phyloP scores from a whole-genome alignment of 2,888 invertebrate genomes.

The Alitta virens region DNA sequence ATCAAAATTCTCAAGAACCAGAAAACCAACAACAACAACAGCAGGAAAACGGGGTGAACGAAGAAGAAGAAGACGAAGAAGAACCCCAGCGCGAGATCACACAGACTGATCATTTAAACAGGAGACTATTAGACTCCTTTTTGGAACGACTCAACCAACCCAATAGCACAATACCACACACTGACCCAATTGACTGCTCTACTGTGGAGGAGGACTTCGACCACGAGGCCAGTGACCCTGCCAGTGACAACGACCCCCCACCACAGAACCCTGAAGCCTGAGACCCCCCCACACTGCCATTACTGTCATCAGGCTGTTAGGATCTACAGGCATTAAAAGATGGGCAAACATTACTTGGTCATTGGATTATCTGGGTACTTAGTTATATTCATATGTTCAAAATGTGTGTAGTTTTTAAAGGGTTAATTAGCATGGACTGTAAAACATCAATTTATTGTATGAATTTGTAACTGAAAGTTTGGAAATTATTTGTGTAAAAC shows the following conservation, averaged over 20 bases:
- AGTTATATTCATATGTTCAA: no score
- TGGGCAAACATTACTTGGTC: no score
- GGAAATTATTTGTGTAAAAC: no score
- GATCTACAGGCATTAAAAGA: no score
- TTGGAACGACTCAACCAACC: slow-evolving; percentile 30
- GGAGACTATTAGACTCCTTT: slow-evolving; percentile 31
- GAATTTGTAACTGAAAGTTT: no score
- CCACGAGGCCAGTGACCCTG: neutral
- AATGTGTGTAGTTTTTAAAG: no score
- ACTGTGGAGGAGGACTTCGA: slow-evolving; percentile 15
- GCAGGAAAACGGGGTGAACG: neutral
- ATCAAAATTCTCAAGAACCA: neutral
- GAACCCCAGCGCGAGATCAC: slow-evolving; percentile 26
- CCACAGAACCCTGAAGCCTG: no score
- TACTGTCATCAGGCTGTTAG: no score
- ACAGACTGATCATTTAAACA: slow-evolving; percentile 35
- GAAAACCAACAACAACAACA: neutral
- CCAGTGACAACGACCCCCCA: neutral
- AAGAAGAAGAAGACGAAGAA: slow-evolving; percentile 2
- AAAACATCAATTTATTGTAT: no score
- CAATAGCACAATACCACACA: slow-evolving; percentile 25
- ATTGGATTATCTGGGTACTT: no score
- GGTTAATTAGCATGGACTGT: no score
- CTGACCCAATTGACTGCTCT: slow-evolving; percentile 13
- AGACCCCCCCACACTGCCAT: no score